Conservation (phyloP, 1,140 invertebrate species). For the Aphidius ervi region DNA sequence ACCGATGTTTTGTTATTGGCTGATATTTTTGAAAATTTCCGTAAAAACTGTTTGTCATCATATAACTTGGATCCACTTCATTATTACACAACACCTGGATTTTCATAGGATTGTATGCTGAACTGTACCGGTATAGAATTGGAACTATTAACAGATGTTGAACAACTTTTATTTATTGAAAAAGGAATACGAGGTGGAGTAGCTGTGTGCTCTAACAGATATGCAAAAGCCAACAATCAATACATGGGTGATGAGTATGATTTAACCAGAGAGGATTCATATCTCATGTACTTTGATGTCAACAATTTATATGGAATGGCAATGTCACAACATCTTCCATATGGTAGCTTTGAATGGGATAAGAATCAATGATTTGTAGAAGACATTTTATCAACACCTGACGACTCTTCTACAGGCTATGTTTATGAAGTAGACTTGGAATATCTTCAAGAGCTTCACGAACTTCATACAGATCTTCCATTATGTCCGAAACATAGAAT, state of each 20-base stretch:
- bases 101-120: neutral
- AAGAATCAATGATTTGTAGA: too few species aligned
- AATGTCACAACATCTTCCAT: conserved; percentile 47
- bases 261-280: conserved; percentile 33
- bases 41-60: neutral
- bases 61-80: neutral
- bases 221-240: conserved; percentile 49
- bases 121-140: neutral
- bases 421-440: neutral
- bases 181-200: neutral
- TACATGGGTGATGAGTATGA: conserved; percentile 39
- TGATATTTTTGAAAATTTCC: conserved; percentile 8
- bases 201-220: neutral
- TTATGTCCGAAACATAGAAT: neutral
- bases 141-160: neutral
- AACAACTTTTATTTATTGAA: neutral
- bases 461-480: neutral
- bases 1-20: neutral
- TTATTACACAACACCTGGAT: conserved; percentile 1
- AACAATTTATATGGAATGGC: conserved; percentile 57
- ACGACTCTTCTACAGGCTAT: conserved; percentile 1
- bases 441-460: conserved; percentile 1
- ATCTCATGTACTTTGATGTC: conserved; percentile 50
- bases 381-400: neutral
- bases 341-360: conserved; percentile 46